Percentiles rank a stretch among this genome's conserved stretches.
Conservation (phyloP, 2,888 invertebrate species). For the Cepaea hortensis region DNA sequence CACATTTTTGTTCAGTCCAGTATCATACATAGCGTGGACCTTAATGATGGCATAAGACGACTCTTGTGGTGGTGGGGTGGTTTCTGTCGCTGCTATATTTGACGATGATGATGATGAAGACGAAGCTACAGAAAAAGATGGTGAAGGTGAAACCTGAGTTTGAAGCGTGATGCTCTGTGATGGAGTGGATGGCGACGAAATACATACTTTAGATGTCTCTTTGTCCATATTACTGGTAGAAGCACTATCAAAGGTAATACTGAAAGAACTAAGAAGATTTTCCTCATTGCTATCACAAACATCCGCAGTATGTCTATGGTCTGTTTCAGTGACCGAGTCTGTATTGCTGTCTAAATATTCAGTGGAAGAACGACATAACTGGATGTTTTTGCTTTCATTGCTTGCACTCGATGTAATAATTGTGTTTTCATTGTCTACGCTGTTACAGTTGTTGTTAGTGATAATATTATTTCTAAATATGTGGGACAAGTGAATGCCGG, state of each 20-base stretch:
- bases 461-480: conserved; percentile 52
- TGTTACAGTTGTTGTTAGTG: neutral
- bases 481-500: conserved; percentile 75
- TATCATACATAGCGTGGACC: conserved; percentile 97
- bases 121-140: conserved; percentile 13
- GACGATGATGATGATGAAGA: conserved; percentile 30
- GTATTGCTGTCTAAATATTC: conserved; percentile 53
- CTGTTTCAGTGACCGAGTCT: conserved; percentile 67
- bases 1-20: conserved; percentile 93
- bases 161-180: neutral
- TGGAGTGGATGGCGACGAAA: conserved; percentile 27
- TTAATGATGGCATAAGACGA: conserved; percentile 79
- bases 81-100: conserved; percentile 16
- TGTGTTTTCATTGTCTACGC: neutral
- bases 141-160: conserved; percentile 21
- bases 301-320: conserved; percentile 68
- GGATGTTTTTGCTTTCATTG: conserved; percentile 27
- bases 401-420: neutral
- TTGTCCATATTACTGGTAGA: neutral
- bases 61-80: neutral
- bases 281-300: conserved; percentile 70
- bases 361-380: conserved; percentile 48
- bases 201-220: neutral
- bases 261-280: conserved; percentile 40
- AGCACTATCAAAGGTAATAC: conserved; percentile 1